Evolutionary conservation across 2,888 invertebrate species (phyloP), one percentile per base, ranked within the genome.

Genomic region (Hedychridium roseum): DNA sequence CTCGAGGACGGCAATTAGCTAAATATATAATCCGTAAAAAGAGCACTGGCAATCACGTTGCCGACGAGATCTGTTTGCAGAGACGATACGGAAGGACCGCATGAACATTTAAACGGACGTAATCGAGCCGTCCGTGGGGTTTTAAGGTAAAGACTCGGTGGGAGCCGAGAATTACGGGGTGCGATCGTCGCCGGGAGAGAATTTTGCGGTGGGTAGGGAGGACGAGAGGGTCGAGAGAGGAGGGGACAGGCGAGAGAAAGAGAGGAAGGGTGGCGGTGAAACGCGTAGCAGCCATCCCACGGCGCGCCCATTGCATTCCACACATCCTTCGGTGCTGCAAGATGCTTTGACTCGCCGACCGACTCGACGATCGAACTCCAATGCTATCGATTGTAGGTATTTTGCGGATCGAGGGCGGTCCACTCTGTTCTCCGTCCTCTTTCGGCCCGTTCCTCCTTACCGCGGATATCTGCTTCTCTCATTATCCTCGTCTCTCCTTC

Each of bases 301-400:
- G 73, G 73, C 75, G 70, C 73, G 71, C 72, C 74, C 71, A 71
- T 66, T 71, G 71, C 73, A 73, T 74, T 74, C 75, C 71, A 71
- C 66, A 66, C 74, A 68, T 73, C 73, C 66, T 70, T 73, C 63
- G 66, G 57, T 70, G 66, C 55, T 66, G 65, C 57, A 52, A 58
- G 59, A 64, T 65, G 68, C 75, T 73, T 68, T 71, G 73, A 72
- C 66, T 69, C 54, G 65, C 66, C 69, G 70, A 57, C 57, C 57
- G 48, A 38, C 31, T 39, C 52, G 46, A 59, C 48, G 54, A 66
- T 66, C 64, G 55, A 63, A 63, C 60, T 56, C 53, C 43, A 60
- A 60, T 57, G 49, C 60, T 64, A 66, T 66, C 66, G 64, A 62
- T 60, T 55, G 60, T 55, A 46, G 56, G 53, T 49, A 64, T 64